Evolutionary conservation across 2,888 invertebrate genomes (phyloP).

Genomic region (Apocheima hispidaria): DNA sequence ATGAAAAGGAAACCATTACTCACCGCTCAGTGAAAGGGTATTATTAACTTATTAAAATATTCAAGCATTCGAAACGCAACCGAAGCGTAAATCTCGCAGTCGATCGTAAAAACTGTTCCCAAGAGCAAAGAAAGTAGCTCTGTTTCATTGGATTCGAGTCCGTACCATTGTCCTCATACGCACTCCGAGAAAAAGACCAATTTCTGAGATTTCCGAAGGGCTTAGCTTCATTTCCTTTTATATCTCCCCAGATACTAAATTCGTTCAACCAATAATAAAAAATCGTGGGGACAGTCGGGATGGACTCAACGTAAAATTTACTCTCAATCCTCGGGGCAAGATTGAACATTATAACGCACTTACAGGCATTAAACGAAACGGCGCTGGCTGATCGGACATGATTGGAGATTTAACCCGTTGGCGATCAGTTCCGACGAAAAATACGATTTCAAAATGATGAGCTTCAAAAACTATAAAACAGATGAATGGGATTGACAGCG

Average conservation of each 20-base stretch:
- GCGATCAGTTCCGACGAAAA: background rate
- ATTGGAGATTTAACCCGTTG: conserved; percentile 45
- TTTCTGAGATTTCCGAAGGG: conserved; percentile 85
- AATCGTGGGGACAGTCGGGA: conserved; percentile 78
- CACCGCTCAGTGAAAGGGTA: conserved; percentile 55
- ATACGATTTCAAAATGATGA: background rate
- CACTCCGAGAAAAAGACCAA: conserved; percentile 80
- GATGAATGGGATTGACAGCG: background rate
- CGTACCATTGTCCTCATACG: conserved; percentile 81
- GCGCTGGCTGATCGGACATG: conserved; percentile 45
- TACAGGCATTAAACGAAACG: conserved; percentile 52
- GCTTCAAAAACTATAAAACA: no score
- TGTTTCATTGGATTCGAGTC: conserved; percentile 75
- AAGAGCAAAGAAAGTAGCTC: conserved; percentile 70
- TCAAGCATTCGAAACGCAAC: conserved; percentile 69
- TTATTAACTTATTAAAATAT: conserved; percentile 72
- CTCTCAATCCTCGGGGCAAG: conserved; percentile 65
- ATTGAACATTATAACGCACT: conserved; percentile 73
- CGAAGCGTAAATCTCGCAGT: conserved; percentile 76
- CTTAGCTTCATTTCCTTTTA: conserved; percentile 86
- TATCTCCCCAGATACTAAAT: conserved; percentile 85
- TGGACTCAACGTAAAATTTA: conserved; percentile 79
- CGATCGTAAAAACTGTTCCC: conserved; percentile 82
- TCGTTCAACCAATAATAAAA: conserved; percentile 85
- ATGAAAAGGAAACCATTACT: conserved; percentile 61